Conservation (phyloP, 2,113 vertebrate genomes). For the Centropus unirufus region DNA sequence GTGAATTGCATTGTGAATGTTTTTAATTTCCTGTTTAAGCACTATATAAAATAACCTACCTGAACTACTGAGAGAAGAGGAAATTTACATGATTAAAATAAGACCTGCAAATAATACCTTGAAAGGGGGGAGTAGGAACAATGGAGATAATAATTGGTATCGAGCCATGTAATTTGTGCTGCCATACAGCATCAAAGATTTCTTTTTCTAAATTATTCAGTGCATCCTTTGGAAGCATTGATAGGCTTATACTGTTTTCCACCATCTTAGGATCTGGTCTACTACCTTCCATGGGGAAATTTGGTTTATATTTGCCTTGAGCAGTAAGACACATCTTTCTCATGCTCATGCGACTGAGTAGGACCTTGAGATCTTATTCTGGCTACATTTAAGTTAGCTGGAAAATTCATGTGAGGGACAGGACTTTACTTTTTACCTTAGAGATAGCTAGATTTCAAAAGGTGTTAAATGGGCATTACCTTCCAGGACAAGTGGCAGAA, state of each 20-base stretch:
- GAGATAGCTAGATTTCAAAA: not conserved
- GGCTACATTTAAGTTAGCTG: not conserved
- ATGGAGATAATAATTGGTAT: slow-evolving; percentile 53
- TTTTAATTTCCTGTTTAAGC: slow-evolving; percentile 76
- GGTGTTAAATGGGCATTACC: not conserved
- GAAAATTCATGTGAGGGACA: not conserved
- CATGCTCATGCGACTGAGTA: not conserved
- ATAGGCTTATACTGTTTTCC: not conserved
- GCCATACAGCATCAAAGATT: not conserved
- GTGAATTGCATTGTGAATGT: slow-evolving; percentile 35
- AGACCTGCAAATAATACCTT: slow-evolving; percentile 63
- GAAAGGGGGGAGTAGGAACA: slow-evolving; percentile 25
- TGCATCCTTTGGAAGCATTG: not conserved
- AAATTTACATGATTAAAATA: slow-evolving; percentile 76
- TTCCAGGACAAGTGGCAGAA: not conserved
- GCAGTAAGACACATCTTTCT: not conserved
- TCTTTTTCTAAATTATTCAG: slow-evolving; percentile 33
- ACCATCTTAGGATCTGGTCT: not conserved
- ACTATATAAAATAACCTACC: slow-evolving; percentile 71
- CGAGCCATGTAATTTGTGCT: slow-evolving; percentile 47
- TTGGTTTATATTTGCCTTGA: not conserved
- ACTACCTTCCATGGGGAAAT: not conserved
- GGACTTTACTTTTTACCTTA: not conserved
- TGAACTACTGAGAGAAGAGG: slow-evolving; percentile 61
- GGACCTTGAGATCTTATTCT: not conserved